Percentiles rank a stretch among this genome's conserved stretches.
These are phyloP conservation scores for Coregonus ussuriensis DNA, from an alignment of 2,797 vertebrate species.

Conservation along the genomic window DNA sequence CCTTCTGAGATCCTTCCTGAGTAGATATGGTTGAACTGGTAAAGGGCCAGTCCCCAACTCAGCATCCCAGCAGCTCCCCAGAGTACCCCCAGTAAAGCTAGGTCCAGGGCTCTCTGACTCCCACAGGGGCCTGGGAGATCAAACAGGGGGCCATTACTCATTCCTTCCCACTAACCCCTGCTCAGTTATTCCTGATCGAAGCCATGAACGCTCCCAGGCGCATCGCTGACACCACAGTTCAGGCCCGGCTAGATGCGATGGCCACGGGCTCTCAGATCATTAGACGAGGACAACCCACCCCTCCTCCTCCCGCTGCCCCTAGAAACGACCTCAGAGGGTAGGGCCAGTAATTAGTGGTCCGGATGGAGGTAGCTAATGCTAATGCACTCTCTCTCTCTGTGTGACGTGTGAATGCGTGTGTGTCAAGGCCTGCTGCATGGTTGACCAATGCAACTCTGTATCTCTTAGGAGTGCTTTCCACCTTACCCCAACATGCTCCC, in stretches of 20 bases:
- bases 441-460: slow-evolving; percentile 8
- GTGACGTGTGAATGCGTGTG: background rate
- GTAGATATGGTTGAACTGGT: slow-evolving; percentile 24
- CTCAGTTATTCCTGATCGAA: slow-evolving; percentile 36
- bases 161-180: slow-evolving; percentile 30
- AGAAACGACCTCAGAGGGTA: background rate
- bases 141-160: slow-evolving; percentile 45
- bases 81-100: background rate
- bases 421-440: background rate
- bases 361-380: slow-evolving; percentile 7
- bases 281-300: slow-evolving; percentile 21
- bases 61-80: slow-evolving; percentile 18
- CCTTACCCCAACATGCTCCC: background rate
- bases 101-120: slow-evolving; percentile 12
- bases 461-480: background rate
- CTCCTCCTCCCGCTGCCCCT: background rate
- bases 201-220: slow-evolving; percentile 17
- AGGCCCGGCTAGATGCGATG: slow-evolving; percentile 17
- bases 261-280: slow-evolving; percentile 33
- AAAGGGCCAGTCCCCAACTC: slow-evolving; percentile 25
- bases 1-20: background rate
- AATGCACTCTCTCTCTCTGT: background rate
- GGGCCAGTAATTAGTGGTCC: slow-evolving; percentile 24
- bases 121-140: slow-evolving; percentile 32
- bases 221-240: slow-evolving; percentile 21